phyloP scores from a whole-genome alignment of 2,888 invertebrate genomes.

The Cremastobaeus sp. region DNA sequence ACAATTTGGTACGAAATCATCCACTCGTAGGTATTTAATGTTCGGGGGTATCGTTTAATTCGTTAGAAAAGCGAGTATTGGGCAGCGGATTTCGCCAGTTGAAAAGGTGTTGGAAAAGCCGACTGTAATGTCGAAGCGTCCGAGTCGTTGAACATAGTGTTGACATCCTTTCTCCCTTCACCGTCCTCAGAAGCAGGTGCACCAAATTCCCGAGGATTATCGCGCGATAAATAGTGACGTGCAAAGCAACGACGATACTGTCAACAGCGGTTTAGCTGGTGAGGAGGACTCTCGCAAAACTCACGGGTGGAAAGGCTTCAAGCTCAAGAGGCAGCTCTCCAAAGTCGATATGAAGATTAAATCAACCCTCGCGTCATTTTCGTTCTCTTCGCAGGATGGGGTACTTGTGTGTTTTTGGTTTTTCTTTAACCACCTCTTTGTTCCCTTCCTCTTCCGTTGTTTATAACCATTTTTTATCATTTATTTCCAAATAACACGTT shows the following conservation, averaged over 20 bases:
- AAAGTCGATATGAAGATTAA: slow-evolving; percentile 86
- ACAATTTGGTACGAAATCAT: not conserved
- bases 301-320: slow-evolving; percentile 86
- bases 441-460: slow-evolving; percentile 5
- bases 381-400: slow-evolving; percentile 71
- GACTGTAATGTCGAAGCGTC: too few species aligned
- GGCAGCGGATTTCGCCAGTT: not conserved
- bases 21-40: not conserved
- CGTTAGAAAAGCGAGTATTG: not conserved
- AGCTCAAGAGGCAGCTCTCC: slow-evolving; percentile 89
- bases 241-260: slow-evolving; percentile 66
- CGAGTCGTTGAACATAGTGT: slow-evolving; percentile 17
- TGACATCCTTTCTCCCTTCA: slow-evolving; percentile 62
- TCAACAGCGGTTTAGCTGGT: slow-evolving; percentile 59
- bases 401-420: slow-evolving; percentile 71
- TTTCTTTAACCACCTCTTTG: slow-evolving; percentile 6
- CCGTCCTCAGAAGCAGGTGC: slow-evolving; percentile 65
- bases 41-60: not conserved
- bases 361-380: slow-evolving; percentile 64
- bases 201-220: slow-evolving; percentile 63
- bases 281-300: slow-evolving; percentile 69
- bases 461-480: slow-evolving; percentile 7
- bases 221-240: slow-evolving; percentile 64
- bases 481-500: too few species aligned
- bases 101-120: not conserved